A percentile compares a stretch with the other conserved stretches of the same genome.
These are phyloP conservation scores for Chelonoidis abingdonii DNA, from an alignment of 2,113 vertebrate genomes.

Conservation along the genomic window DNA sequence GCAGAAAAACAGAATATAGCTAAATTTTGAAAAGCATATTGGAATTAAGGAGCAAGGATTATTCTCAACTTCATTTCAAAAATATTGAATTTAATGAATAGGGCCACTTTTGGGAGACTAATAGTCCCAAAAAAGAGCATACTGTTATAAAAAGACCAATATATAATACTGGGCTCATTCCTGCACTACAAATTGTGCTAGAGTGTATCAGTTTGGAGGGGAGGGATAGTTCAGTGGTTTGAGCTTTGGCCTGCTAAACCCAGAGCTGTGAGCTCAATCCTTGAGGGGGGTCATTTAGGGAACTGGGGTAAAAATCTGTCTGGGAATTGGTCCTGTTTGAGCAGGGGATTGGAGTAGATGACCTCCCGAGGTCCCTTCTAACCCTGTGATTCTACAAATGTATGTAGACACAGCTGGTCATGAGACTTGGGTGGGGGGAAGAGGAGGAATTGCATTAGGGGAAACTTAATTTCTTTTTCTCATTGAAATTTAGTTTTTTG, in stretches of 20 bases:
- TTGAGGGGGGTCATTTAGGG: no score
- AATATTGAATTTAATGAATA: not conserved
- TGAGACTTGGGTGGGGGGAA: not conserved
- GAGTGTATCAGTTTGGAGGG: not conserved
- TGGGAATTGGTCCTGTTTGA: no score
- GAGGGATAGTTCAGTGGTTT: no score
- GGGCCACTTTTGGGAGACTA: not conserved
- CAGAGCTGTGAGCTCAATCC: no score
- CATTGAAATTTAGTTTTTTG: not conserved
- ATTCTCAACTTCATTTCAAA: not conserved
- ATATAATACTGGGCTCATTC: not conserved
- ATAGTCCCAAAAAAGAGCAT: not conserved
- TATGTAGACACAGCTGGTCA: not conserved
- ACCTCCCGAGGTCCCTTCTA: no score
- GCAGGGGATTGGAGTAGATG: no score
- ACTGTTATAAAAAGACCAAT: not conserved
- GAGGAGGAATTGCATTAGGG: not conserved
- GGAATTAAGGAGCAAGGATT: not conserved
- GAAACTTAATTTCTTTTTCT: not conserved
- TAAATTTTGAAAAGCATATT: not conserved
- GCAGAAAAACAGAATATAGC: not conserved
- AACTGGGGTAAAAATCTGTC: no score
- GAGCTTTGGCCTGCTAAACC: no score
- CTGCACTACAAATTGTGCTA: not conserved
- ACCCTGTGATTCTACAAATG: no score